A percentile compares a stretch with the other conserved stretches of the same genome.
phyloP scores from a whole-genome alignment of 1,140 invertebrate species.

The Bombus waltoni region DNA sequence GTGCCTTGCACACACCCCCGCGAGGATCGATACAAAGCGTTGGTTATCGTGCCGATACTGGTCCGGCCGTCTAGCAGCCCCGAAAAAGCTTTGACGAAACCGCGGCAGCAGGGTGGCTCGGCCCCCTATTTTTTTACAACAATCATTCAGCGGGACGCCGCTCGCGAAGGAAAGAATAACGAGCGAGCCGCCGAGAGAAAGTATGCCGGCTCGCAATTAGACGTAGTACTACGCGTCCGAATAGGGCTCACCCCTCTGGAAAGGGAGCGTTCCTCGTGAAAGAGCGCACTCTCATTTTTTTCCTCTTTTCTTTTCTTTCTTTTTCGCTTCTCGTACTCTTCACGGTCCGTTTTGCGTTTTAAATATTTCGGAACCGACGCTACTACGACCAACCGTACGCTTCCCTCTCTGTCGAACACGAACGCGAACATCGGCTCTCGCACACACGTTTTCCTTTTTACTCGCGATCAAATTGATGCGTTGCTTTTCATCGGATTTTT shows the following conservation, averaged over 20 bases:
- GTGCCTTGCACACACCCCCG: conserved; percentile 61
- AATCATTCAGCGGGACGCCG: conserved; percentile 60
- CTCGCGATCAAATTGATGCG: neutral
- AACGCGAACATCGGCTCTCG: neutral
- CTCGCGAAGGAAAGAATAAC: conserved; percentile 50
- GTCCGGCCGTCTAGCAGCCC: conserved; percentile 52
- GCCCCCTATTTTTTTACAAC: conserved; percentile 40
- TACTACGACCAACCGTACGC: neutral
- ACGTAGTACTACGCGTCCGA: conserved; percentile 41
- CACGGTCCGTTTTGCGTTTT: conserved; percentile 33
- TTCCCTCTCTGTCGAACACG: neutral
- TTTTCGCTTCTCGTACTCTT: neutral
- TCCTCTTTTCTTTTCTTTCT: neutral
- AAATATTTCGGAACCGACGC: conserved; percentile 37
- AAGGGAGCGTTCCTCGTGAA: conserved; percentile 23
- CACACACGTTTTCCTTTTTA: neutral
- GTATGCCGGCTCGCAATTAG: conserved; percentile 65
- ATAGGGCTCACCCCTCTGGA: conserved; percentile 32
- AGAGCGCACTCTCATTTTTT: conserved; percentile 1
- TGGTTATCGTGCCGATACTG: conserved; percentile 77
- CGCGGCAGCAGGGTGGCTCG: conserved; percentile 17
- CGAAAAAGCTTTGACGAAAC: conserved; percentile 59
- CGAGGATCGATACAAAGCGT: conserved; percentile 78
- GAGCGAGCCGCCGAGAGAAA: conserved; percentile 56
- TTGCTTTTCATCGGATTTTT: conserved; percentile 10